Conservation (phyloP, 1,140 invertebrate genomes). For the Maniola jurtina region DNA sequence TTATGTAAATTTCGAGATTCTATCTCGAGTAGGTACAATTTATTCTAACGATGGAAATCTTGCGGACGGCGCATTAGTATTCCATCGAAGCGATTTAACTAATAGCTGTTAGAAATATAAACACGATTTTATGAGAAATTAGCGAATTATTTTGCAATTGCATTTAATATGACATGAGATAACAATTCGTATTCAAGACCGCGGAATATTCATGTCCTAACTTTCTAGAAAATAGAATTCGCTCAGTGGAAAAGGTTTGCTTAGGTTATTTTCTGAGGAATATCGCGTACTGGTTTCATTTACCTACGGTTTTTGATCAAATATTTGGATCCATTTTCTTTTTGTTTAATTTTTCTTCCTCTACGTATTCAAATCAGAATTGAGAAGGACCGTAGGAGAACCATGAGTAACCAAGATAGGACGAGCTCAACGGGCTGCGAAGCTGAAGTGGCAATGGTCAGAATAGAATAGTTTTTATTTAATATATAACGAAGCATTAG, state of each 20-base stretch:
- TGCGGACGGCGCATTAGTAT: conserved; percentile 11
- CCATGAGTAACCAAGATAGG: not conserved
- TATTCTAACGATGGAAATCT: conserved; percentile 25
- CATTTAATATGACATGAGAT: conserved; percentile 8
- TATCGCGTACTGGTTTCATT: no score
- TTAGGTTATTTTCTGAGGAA: no score
- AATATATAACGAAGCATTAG: not conserved
- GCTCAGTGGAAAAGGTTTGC: no score
- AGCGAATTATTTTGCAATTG: conserved; percentile 5
- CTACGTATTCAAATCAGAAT: not conserved
- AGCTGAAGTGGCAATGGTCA: no score
- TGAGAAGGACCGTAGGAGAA: no score
- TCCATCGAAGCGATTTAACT: conserved; percentile 16
- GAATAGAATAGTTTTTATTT: no score
- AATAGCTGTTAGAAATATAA: conserved; percentile 3
- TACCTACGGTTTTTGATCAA: no score
- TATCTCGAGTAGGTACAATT: conserved; percentile 18
- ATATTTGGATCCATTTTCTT: no score
- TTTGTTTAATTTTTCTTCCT: no score
- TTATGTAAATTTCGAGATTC: conserved; percentile 25
- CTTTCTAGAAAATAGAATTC: not conserved
- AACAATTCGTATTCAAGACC: not conserved
- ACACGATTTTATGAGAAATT: conserved; percentile 15
- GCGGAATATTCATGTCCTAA: conserved; percentile 3
- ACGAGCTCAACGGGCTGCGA: not conserved